A percentile compares a stretch with the other conserved stretches of the same genome.
Evolutionary conservation across 2,797 vertebrate genomes (phyloP).

Genomic region (Lagodon rhomboides): DNA sequence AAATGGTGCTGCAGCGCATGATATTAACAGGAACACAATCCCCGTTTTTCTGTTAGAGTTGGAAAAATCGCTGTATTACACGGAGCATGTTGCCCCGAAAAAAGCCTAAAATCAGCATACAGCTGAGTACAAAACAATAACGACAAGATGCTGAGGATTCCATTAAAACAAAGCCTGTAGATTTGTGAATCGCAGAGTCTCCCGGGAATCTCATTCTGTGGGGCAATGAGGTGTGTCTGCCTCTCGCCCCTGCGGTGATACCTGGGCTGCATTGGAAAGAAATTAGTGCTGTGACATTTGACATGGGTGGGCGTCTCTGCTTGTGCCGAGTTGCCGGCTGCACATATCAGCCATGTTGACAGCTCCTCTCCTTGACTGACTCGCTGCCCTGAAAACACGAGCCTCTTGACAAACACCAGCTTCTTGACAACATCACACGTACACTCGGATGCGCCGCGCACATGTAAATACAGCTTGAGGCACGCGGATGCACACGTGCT

Average conservation of each 20-base stretch:
- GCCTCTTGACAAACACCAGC: slow-evolving; percentile 70
- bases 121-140: slow-evolving; percentile 28
- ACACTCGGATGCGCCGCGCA: slow-evolving; percentile 30
- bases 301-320: slow-evolving; percentile 83
- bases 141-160: slow-evolving; percentile 30
- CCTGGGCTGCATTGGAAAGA: slow-evolving; percentile 80
- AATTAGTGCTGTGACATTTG: slow-evolving; percentile 86
- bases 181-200: slow-evolving; percentile 56
- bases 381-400: slow-evolving; percentile 69
- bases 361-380: slow-evolving; percentile 74
- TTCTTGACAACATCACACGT: slow-evolving; percentile 58
- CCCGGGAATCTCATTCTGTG: slow-evolving; percentile 53
- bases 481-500: slow-evolving; percentile 23
- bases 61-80: slow-evolving; percentile 24
- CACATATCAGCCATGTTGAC: slow-evolving; percentile 72
- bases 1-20: slow-evolving; percentile 13
- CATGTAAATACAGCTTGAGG: slow-evolving; percentile 44
- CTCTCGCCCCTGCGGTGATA: slow-evolving; percentile 73
- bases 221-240: slow-evolving; percentile 77
- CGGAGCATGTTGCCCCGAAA: not conserved
- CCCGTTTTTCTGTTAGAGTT: slow-evolving; percentile 1
- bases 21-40: slow-evolving; percentile 6
- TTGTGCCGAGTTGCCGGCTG: slow-evolving; percentile 67
- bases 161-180: slow-evolving; percentile 50
- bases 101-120: slow-evolving; percentile 9